Base-by-base conservation (phyloP, 2,797 vertebrate species). In the Nyctalus aviator region DNA sequence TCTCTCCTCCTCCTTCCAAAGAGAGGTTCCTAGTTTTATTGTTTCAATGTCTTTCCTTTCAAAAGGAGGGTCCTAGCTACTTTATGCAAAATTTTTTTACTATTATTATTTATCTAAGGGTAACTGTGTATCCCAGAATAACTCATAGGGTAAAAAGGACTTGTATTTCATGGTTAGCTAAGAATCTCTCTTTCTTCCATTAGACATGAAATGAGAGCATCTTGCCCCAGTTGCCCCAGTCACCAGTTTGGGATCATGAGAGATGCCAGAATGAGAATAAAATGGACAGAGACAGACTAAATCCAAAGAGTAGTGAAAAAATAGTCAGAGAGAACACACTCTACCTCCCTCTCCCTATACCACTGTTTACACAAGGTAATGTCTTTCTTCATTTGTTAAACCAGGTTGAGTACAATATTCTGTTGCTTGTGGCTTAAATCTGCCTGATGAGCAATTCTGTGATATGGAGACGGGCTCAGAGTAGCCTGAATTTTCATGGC, bases 1-100 rank as follows among this genome's bases (percentile, higher is more conserved):
- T 90, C 21, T 14, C 37, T 23, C 25, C 64, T 77, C 27, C 57
- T 71, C 21, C 14, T 83, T 84, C 77, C n/a, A 88, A 73, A 78
- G 1, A 85, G 15, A 75, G 41, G 5, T 14, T 10, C 3, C 30
- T 83, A 18, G 55, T 75, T 92, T 71, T 53, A 59, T 84, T 83
- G 8, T 64, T 77, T 48, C 68, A 21, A 18, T 6, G 1, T 46
- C 14, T 14, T 8, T 37, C 15, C 4, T 50, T 32, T 30, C 35
- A 50, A 71, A 94, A 90, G n/a, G 8, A 91, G 30, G 27, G 71
- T 88, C 92, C 48, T 64, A 66, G 69, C 50, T 88, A 32, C 4
- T 32, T 46, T 84, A 8, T 69, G 15, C 12, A 55, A 10, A 5
- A 69, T 68, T 59, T 57, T 57, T 48, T 83, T 12, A 32, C 8